A percentile compares a stretch with the other conserved stretches of the same genome.
Evolutionary conservation across 2,113 vertebrate genomes (phyloP).

Genomic region (Boleophthalmus pectinirostris): DNA sequence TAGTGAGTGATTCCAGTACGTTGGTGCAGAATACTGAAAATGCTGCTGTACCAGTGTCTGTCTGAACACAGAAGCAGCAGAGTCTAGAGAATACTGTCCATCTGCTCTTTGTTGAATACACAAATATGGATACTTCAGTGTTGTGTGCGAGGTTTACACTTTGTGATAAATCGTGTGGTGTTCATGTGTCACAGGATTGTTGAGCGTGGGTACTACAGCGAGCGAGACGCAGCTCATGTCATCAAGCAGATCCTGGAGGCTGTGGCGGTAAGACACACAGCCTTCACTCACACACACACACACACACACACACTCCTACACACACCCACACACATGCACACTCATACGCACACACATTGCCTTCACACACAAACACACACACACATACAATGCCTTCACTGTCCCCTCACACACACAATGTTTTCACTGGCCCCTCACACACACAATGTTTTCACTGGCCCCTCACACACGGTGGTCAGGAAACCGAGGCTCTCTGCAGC

Average conservation of each 20-base stretch:
- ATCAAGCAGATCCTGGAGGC: slow-evolving; percentile 91
- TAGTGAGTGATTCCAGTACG: too few species aligned
- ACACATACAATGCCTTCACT: neutral
- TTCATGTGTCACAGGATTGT: slow-evolving; percentile 79
- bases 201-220: slow-evolving; percentile 89
- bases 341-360: neutral
- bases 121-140: too few species aligned
- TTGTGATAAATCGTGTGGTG: too few species aligned
- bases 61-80: too few species aligned
- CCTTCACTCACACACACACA: neutral
- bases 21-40: too few species aligned
- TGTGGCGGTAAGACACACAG: slow-evolving; percentile 73
- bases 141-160: too few species aligned
- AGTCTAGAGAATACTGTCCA: too few species aligned
- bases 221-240: slow-evolving; percentile 85
- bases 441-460: slow-evolving; percentile 3
- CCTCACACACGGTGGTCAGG: neutral
- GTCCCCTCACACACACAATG: neutral
- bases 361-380: neutral
- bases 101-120: too few species aligned
- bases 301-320: neutral
- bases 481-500: neutral
- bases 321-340: too few species aligned
- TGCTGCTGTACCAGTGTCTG: too few species aligned
- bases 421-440: neutral